A percentile compares a stretch with the other conserved stretches of the same genome.
These are phyloP conservation scores for Otus scops DNA, from an alignment of 2,797 vertebrate genomes.

Conservation along the genomic window DNA sequence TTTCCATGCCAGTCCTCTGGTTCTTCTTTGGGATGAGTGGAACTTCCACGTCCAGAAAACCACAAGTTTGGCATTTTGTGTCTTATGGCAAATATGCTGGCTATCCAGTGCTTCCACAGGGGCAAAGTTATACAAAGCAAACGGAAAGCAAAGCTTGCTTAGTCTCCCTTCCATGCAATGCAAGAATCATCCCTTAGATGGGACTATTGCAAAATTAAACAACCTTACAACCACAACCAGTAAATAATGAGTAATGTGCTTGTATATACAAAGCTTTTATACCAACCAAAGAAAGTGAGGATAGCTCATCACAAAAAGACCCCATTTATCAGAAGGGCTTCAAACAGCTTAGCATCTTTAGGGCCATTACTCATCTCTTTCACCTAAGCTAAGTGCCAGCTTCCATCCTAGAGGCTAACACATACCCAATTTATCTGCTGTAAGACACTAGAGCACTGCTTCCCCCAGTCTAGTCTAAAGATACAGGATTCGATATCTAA, in stretches of 20 bases:
- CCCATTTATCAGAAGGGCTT: slow-evolving; percentile 60
- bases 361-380: slow-evolving; percentile 63
- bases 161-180: slow-evolving; percentile 14
- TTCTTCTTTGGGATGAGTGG: neutral
- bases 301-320: slow-evolving; percentile 48
- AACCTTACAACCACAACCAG: neutral
- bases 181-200: slow-evolving; percentile 70
- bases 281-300: slow-evolving; percentile 27
- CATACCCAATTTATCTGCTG: slow-evolving; percentile 34
- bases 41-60: neutral
- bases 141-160: neutral
- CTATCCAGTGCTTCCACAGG: neutral
- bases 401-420: slow-evolving; percentile 1
- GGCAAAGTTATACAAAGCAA: neutral
- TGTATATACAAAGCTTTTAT: slow-evolving; percentile 34
- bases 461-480: neutral
- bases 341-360: slow-evolving; percentile 60
- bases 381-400: slow-evolving; percentile 53
- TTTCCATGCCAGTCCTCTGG: neutral
- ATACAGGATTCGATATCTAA: neutral
- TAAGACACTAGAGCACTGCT: neutral
- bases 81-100: neutral
- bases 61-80: neutral
- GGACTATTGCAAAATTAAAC: slow-evolving; percentile 75
- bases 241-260: slow-evolving; percentile 37